Base-by-base conservation (phyloP, 2,113 vertebrate species). In the Gnathochromis pfefferi region DNA sequence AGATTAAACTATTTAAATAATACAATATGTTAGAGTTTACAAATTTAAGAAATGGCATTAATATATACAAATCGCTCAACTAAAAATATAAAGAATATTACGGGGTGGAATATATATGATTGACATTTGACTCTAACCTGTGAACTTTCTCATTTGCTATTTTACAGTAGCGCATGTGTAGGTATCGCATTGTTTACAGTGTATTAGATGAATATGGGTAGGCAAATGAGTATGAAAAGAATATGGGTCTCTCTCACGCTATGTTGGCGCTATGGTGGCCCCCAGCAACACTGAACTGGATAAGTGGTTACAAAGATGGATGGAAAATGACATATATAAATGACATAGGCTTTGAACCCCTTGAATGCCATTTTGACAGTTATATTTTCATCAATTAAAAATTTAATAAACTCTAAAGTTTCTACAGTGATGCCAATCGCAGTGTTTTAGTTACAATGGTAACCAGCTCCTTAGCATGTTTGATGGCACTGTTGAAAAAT, bases 81-180 rank as follows among this genome's bases (percentile, higher is more conserved):
- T 60, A 7, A 7, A 60, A 60, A 19, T 60, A 60, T 33, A 33
- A 63, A 33, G 28, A 19, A 7, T 63, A 63, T 63, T 33, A 63
- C 4, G 1, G 1, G 28, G 28, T 63, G 58, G 58, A 63, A 63
- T 63, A 0, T 63, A 33, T 33, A 33, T 63, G 58, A 63, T 63
- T 33, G 58, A 33, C 28, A 63, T 19, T 63, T 63, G 9, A 63
- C 9, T 60, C 9, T 60, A 33, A 60, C 58, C 9, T 33, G 3
- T 60, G 16, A 60, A 33, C 28, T 33, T 63, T 63, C 9, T 63
- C 28, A 33, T 63, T 63, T 63, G 28, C 28, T 33, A 19, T 63
- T 63, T 33, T 33, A 33, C 58, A 33, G 16, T 19, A 63, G 28
- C 3, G 0, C 9, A 2, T 1, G 5, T 63, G 28, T 33, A 3